These are phyloP conservation scores for Eleutherodactylus coqui DNA, from an alignment of 2,797 vertebrate genomes.

Conservation along the genomic window DNA sequence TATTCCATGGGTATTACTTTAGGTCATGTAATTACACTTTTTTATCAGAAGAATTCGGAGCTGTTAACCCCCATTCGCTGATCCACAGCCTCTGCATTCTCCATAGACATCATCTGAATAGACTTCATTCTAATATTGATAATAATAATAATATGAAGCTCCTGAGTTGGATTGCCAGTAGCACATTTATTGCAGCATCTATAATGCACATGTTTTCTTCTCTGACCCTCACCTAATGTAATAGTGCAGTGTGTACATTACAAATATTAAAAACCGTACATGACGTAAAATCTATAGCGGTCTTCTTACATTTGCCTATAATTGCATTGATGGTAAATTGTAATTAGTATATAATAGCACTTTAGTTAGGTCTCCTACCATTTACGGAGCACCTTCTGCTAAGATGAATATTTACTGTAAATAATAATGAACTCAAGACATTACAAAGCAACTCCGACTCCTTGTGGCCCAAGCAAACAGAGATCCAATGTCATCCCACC, in stretches of 20 bases:
- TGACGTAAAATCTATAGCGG: constrained; percentile 35
- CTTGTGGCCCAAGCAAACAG: neutral
- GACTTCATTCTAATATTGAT: neutral
- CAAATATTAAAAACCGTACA: constrained; percentile 18
- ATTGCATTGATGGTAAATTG: constrained; percentile 28
- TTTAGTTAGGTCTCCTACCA: constrained; percentile 8
- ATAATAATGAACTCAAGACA: neutral
- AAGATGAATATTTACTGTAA: neutral
- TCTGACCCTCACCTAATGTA: constrained; percentile 6
- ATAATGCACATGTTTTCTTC: neutral
- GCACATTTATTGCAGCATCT: neutral
- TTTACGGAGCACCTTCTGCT: neutral
- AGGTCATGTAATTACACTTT: too few relatives aligned
- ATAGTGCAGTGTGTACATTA: constrained; percentile 1
- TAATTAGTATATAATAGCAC: constrained; percentile 28
- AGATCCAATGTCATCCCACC: neutral
- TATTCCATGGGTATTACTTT: too few relatives aligned
- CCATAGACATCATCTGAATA: too few relatives aligned
- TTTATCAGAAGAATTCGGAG: too few relatives aligned
- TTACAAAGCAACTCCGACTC: neutral
- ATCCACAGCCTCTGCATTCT: too few relatives aligned
- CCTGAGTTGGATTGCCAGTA: neutral
- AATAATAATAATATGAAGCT: neutral
- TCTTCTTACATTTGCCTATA: constrained; percentile 10
- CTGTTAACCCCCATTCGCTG: too few relatives aligned